A percentile compares a stretch with the other conserved stretches of the same genome.
phyloP scores from a whole-genome alignment of 2,888 invertebrate species.

The Polymixis lichenea region DNA sequence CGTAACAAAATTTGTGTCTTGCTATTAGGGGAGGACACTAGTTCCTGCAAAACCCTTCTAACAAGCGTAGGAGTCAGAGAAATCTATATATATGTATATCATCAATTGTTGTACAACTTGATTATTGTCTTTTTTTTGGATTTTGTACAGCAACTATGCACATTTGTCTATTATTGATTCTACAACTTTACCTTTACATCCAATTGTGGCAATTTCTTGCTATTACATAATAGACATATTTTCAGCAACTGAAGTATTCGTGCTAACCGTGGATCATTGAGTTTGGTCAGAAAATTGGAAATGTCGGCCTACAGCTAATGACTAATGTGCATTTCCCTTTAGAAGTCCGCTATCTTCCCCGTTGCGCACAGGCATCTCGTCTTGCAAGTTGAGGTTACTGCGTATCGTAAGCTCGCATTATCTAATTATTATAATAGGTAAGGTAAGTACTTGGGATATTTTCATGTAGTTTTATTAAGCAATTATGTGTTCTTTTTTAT shows the following conservation, averaged over 20 bases:
- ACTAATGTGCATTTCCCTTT: slow-evolving; percentile 51
- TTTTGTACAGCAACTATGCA: too few relatives aligned
- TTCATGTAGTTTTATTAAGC: slow-evolving; percentile 40
- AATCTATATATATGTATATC: too few relatives aligned
- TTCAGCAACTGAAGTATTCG: neutral
- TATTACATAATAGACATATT: neutral
- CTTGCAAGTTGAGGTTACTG: slow-evolving; percentile 58
- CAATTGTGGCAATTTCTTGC: too few relatives aligned
- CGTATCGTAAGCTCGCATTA: slow-evolving; percentile 44
- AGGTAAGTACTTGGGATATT: slow-evolving; percentile 23
- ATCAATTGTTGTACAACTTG: too few relatives aligned
- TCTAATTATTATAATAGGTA: slow-evolving; percentile 53
- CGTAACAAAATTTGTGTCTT: too few relatives aligned
- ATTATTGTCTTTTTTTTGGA: too few relatives aligned
- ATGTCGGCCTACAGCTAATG: neutral
- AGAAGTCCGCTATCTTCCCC: slow-evolving; percentile 64
- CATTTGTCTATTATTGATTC: too few relatives aligned
- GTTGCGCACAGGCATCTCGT: slow-evolving; percentile 68
- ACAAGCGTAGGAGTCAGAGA: too few relatives aligned
- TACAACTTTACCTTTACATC: too few relatives aligned
- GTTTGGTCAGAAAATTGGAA: neutral
- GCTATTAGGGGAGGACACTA: too few relatives aligned
- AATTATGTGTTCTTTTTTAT: slow-evolving; percentile 13
- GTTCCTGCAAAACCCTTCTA: too few relatives aligned
- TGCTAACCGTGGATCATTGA: neutral